Percentiles rank a stretch among this genome's conserved stretches.
phyloP scores from a whole-genome alignment of 1,140 invertebrate genomes.

The Hyposmocoma kahamanoa region DNA sequence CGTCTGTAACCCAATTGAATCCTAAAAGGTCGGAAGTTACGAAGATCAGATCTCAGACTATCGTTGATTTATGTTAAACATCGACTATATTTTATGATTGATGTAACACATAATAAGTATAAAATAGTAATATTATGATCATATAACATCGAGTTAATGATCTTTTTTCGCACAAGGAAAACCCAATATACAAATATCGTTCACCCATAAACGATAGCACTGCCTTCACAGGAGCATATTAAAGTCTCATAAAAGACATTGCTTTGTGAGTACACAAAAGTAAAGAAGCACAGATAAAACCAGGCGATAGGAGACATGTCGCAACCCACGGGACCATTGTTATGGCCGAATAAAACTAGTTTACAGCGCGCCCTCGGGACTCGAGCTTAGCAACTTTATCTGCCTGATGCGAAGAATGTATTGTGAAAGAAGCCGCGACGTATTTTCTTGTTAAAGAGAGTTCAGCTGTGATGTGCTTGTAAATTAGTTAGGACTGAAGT shows the following conservation, averaged over 20 bases:
- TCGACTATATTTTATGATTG: no score
- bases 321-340: slow-evolving; percentile 24
- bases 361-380: slow-evolving; percentile 23
- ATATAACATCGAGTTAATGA: no score
- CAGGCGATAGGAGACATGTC: slow-evolving; percentile 20
- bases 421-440: slow-evolving; percentile 14
- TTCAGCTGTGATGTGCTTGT: slow-evolving; percentile 5
- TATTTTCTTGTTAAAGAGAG: slow-evolving; percentile 19
- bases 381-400: slow-evolving; percentile 33
- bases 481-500: background rate
- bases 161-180: background rate
- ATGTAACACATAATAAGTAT: no score
- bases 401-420: slow-evolving; percentile 15
- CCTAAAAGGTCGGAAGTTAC: no score
- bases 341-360: slow-evolving; percentile 39
- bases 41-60: no score
- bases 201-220: background rate
- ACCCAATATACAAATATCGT: background rate
- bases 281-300: slow-evolving; percentile 15
- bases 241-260: slow-evolving; percentile 14
- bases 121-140: no score
- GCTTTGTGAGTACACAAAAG: slow-evolving; percentile 16
- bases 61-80: no score
- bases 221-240: background rate
- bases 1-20: no score